Conservation (phyloP, 1,140 invertebrate genomes). For the Ostrea edulis region DNA sequence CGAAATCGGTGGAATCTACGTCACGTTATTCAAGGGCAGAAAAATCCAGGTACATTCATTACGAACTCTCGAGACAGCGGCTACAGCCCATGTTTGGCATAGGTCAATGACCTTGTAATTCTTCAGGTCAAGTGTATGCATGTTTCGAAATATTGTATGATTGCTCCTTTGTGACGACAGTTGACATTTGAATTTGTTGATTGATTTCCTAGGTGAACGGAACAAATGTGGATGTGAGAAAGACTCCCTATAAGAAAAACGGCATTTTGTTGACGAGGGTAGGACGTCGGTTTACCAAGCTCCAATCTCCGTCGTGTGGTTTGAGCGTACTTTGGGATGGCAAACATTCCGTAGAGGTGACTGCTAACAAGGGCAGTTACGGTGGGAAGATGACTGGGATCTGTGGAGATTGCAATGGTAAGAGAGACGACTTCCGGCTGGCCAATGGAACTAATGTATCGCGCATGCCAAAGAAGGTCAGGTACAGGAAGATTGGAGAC, state of each 20-base stretch:
- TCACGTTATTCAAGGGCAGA: not conserved
- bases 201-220: not conserved
- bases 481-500: conserved; percentile 57
- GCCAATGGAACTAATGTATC: conserved; percentile 56
- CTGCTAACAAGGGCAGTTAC: conserved; percentile 21
- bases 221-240: not conserved
- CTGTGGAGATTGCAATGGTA: conserved; percentile 41
- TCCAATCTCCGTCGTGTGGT: conserved; percentile 17
- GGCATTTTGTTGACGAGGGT: not conserved
- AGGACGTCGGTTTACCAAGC: not conserved
- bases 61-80: not conserved
- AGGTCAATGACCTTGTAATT: no score
- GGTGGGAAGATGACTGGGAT: conserved; percentile 32
- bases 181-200: not conserved
- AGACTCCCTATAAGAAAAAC: not conserved
- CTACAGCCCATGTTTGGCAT: not conserved
- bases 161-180: not conserved
- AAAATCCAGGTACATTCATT: not conserved
- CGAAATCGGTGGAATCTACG: not conserved
- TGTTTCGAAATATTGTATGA: no score
- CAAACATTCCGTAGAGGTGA: conserved; percentile 24
- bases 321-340: conserved; percentile 47
- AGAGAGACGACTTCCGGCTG: conserved; percentile 52
- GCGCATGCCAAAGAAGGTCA: conserved; percentile 19
- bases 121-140: no score